Percentiles rank a stretch among this genome's conserved stretches.
phyloP scores from a whole-genome alignment of 2,113 vertebrate genomes.

The Macrotis lagotis region DNA sequence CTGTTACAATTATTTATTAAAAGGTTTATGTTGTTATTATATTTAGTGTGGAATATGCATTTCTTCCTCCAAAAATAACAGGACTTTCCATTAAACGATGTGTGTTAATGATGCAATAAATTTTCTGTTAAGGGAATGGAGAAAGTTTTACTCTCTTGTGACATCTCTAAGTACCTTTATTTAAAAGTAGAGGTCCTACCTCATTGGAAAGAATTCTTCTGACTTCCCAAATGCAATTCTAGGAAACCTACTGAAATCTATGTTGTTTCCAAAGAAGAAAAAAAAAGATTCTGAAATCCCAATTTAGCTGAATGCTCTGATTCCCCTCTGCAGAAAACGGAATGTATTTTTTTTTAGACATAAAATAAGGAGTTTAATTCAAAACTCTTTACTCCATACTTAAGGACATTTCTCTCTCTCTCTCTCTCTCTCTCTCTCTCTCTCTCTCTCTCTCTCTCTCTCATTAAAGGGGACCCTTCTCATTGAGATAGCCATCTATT shows the following conservation, averaged over 20 bases:
- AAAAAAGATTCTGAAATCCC: not conserved
- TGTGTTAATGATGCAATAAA: slow-evolving; percentile 60
- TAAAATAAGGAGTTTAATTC: not conserved
- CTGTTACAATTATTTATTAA: slow-evolving; percentile 72
- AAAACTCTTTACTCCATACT: not conserved
- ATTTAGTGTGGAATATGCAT: slow-evolving; percentile 64
- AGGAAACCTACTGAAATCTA: not conserved
- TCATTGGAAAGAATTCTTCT: slow-evolving; percentile 22
- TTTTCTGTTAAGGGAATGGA: slow-evolving; percentile 59
- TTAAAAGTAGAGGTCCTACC: slow-evolving; percentile 52
- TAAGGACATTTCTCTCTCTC: not conserved
- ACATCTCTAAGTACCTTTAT: slow-evolving; percentile 63
- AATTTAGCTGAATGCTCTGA: not conserved
- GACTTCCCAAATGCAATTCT: not conserved
- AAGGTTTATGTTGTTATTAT: slow-evolving; percentile 70
- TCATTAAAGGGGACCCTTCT: not conserved
- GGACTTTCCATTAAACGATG: slow-evolving; percentile 61
- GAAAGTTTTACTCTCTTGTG: slow-evolving; percentile 46
- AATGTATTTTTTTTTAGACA: not conserved
- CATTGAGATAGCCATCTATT: not conserved
- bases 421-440: not conserved
- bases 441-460: not conserved
- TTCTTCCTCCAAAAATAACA: slow-evolving; percentile 67
- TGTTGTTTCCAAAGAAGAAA: slow-evolving; percentile 13
- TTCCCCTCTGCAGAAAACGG: not conserved